Evolutionary conservation across 2,797 vertebrate genomes (phyloP).

Genomic region (Chromobotia macracanthus): DNA sequence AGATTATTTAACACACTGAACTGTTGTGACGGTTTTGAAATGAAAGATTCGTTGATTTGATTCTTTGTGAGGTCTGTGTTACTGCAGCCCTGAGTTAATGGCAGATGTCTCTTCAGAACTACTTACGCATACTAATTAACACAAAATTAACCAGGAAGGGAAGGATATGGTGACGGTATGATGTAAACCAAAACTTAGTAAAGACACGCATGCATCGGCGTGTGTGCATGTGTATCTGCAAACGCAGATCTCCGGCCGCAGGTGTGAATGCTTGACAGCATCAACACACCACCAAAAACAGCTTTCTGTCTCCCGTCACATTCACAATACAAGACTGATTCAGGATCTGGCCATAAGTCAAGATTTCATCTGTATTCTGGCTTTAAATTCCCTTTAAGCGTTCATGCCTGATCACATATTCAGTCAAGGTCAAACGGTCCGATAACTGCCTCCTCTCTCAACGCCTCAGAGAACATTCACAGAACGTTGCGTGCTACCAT

Average conservation of each 20-base stretch:
- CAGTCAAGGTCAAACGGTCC: conserved; percentile 34
- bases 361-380: conserved; percentile 12
- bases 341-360: background rate
- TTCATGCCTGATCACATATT: conserved; percentile 10
- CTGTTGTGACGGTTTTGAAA: conserved; percentile 35
- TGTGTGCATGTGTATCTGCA: background rate
- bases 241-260: background rate
- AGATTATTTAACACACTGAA: conserved; percentile 29
- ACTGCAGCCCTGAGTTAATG: conserved; percentile 27
- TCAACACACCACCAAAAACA: background rate
- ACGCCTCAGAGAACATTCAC: background rate
- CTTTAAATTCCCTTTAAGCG: conserved; percentile 12
- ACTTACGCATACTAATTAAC: conserved; percentile 41
- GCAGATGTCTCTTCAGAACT: conserved; percentile 11
- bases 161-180: conserved; percentile 6
- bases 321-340: conserved; percentile 10
- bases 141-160: conserved; percentile 19
- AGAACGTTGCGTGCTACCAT: background rate
- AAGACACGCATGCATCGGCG: background rate
- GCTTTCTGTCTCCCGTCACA: conserved; percentile 20
- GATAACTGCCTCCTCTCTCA: background rate
- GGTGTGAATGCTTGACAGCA: background rate
- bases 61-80: conserved; percentile 33
- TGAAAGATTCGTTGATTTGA: conserved; percentile 37
- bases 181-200: too few relatives aligned